Evolutionary conservation across 35 echinoderm and acorn worm genomes (phyloP).

Genomic region (Antedon bifida): DNA sequence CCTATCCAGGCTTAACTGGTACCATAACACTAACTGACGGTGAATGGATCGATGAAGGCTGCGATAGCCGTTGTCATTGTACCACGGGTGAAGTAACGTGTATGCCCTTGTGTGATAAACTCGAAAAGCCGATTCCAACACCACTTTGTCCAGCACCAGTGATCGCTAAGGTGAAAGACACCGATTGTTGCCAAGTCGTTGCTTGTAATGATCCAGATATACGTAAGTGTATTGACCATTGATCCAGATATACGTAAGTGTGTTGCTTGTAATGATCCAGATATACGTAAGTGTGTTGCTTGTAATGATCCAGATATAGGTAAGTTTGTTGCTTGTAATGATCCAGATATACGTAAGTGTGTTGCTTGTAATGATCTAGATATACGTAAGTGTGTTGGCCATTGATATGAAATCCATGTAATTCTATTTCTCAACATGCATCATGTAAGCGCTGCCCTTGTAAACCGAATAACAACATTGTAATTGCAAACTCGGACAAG

Average conservation of each 20-base stretch:
- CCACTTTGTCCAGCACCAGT: slow-evolving; percentile 72
- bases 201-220: slow-evolving; percentile 75
- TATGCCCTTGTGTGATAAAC: slow-evolving; percentile 64
- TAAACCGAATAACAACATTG: no score
- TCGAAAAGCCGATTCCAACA: slow-evolving; percentile 40
- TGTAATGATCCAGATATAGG: slow-evolving; percentile 82
- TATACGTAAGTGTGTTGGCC: no score
- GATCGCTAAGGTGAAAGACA: slow-evolving; percentile 52
- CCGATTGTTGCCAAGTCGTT: slow-evolving; percentile 69
- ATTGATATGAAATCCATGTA: no score
- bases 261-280: slow-evolving; percentile 83
- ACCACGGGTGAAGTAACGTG: slow-evolving; percentile 47
- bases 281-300: slow-evolving; percentile 59
- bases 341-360: slow-evolving; percentile 67
- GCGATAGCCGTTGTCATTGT: slow-evolving; percentile 60
- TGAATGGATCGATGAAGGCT: slow-evolving; percentile 69
- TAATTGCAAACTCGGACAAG: no score
- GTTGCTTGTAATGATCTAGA: slow-evolving; percentile 84
- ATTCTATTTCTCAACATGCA: no score
- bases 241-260: slow-evolving; percentile 70
- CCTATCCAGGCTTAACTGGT: slow-evolving; percentile 16
- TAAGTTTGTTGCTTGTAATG: slow-evolving; percentile 81
- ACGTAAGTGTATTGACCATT: slow-evolving; percentile 50
- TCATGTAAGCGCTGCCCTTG: no score
- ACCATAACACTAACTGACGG: slow-evolving; percentile 52